These are phyloP conservation scores for Ptilodon capucinus DNA, from an alignment of 2,888 invertebrate genomes.

Conservation along the genomic window DNA sequence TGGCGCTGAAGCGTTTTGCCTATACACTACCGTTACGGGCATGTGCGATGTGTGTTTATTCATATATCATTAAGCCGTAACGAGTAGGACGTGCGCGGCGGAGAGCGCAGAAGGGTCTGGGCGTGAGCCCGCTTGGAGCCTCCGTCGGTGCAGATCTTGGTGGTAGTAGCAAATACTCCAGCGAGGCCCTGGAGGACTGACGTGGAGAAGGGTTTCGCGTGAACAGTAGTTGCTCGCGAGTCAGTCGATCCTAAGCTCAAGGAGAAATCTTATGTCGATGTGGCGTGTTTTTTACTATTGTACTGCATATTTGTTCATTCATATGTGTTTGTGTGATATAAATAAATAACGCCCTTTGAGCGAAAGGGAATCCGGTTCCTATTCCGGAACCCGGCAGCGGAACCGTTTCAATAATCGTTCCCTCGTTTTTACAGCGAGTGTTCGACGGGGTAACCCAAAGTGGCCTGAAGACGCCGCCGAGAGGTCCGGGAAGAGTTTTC, in stretches of 20 bases:
- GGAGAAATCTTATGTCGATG: constrained; percentile 74
- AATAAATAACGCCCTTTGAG: constrained; percentile 63
- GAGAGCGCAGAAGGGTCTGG: constrained; percentile 84
- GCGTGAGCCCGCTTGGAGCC: constrained; percentile 75
- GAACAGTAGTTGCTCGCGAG: constrained; percentile 81
- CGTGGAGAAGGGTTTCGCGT: constrained; percentile 79
- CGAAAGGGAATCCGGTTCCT: constrained; percentile 81
- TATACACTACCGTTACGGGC: constrained; percentile 74
- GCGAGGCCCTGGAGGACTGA: constrained; percentile 84
- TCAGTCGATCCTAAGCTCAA: constrained; percentile 83
- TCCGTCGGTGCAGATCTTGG: constrained; percentile 84
- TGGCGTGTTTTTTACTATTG: constrained; percentile 41
- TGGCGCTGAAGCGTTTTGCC: constrained; percentile 72
- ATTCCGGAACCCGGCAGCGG: constrained; percentile 84
- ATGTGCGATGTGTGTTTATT: constrained; percentile 39
- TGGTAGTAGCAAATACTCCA: constrained; percentile 88
- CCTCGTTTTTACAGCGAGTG: constrained; percentile 42
- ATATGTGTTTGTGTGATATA: constrained; percentile 45
- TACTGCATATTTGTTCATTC: constrained; percentile 43
- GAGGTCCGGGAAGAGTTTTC: constrained; percentile 60
- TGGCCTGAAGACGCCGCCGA: constrained; percentile 65
- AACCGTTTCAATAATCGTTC: constrained; percentile 70
- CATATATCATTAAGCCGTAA: constrained; percentile 74
- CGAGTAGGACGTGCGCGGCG: constrained; percentile 80
- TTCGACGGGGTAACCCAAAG: constrained; percentile 64